Percentiles rank a stretch among this genome's conserved stretches.
Evolutionary conservation across 2,888 invertebrate genomes (phyloP).

Genomic region (Epinotia demarniana): DNA sequence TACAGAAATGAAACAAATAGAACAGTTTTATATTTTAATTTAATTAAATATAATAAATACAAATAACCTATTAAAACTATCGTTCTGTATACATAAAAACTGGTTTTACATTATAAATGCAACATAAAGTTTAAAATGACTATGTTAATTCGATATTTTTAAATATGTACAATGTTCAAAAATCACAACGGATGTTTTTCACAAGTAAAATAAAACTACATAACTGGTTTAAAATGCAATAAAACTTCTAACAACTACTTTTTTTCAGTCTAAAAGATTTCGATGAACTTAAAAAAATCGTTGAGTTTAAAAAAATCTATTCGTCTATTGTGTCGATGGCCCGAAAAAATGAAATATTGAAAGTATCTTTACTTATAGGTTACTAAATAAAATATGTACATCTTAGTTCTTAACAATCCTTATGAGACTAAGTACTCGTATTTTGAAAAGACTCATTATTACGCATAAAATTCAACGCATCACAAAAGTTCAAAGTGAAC

Average conservation of each 20-base stretch:
- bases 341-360: slow-evolving; percentile 17
- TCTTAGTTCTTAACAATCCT: slow-evolving; percentile 29
- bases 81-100: slow-evolving; percentile 27
- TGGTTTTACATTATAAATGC: slow-evolving; percentile 46
- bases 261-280: slow-evolving; percentile 46
- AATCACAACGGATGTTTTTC: slow-evolving; percentile 16
- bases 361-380: neutral
- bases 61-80: slow-evolving; percentile 32
- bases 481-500: slow-evolving; percentile 40
- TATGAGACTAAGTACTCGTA: slow-evolving; percentile 41
- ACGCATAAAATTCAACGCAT: slow-evolving; percentile 37
- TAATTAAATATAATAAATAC: slow-evolving; percentile 33
- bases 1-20: slow-evolving; percentile 10
- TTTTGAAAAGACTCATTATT: slow-evolving; percentile 38
- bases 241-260: slow-evolving; percentile 11
- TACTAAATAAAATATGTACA: slow-evolving; percentile 40
- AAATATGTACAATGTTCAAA: slow-evolving; percentile 36
- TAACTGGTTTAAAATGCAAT: slow-evolving; percentile 22
- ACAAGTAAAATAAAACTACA: slow-evolving; percentile 30
- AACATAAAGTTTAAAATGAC: slow-evolving; percentile 43
- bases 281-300: slow-evolving; percentile 34
- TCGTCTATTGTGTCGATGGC: slow-evolving; percentile 44
- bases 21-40: slow-evolving; percentile 33
- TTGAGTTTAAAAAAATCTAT: neutral
- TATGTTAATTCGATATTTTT: slow-evolving; percentile 43